Base-by-base conservation (phyloP, 2,888 invertebrate genomes). In the Pseudococcus longispinus region DNA sequence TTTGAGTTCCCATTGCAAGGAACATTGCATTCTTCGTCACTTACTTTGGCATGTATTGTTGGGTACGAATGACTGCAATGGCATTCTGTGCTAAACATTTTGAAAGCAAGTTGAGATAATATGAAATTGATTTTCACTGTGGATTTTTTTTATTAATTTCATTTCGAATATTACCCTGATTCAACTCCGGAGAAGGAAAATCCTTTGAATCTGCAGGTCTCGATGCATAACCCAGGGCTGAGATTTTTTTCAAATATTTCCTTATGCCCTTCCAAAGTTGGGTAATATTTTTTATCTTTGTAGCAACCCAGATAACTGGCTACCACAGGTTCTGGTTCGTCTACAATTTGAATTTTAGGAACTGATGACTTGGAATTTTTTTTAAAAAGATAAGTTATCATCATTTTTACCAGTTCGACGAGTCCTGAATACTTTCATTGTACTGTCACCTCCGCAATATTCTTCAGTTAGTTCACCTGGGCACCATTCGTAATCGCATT, bases 1-100 rank as follows among this genome's bases (percentile, higher is more conserved):
- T 88, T 85, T 5, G 80, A 42, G 46, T 88, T 89, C 15, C 88
- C 89, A 3, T 88, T 87, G 84, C 89, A 89, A 15, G 87, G 77
- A 2, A 87, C 84, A 15, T 88, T 87, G 32, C 89, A 89, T 84
- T 89, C 88, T 18, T 87, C 88, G 37, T 89, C 89, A 44, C 65
- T 87, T 42, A 87, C 87, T 83, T 74, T 84, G 0, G 88, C 37
- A 46, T 70, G 77, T 8, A 37, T 44, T 2, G 82, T 32, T 29
- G 88, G 88, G 13, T 83, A 85, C 6, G 82, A 60, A 51, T 89
- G 88, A 18, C 89, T 88, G 86, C 89, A 89, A 83, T 86, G 87
- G 87, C 89, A 89, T 83, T 89, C 88, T 51, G 46, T 82, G 23
- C 87, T 87, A n/a, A 80, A 29, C 20, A n/a, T 70, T 23, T 85